Conservation (phyloP, 2,113 vertebrate genomes). For the Rana temporaria region DNA sequence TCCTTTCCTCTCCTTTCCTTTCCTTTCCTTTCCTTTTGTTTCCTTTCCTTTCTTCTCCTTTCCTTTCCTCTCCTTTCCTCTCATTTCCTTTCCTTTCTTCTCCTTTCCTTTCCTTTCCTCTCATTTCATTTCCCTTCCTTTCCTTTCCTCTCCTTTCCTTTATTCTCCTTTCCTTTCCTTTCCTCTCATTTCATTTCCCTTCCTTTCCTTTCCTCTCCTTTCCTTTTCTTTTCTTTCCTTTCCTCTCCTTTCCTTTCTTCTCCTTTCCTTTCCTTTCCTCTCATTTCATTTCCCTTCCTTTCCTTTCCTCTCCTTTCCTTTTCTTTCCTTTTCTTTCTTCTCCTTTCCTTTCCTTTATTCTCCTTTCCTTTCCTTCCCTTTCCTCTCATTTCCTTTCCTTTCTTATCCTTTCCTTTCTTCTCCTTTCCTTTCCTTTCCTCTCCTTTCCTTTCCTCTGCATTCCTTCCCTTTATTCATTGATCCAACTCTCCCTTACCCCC, state of each 20-base stretch:
- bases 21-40: not conserved
- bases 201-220: not conserved
- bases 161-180: not conserved
- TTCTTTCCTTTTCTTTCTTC: too few species aligned
- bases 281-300: not conserved
- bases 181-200: not conserved
- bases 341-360: too few species aligned
- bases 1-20: too few species aligned
- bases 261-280: not conserved
- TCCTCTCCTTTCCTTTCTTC: not conserved
- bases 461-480: too few species aligned
- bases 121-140: not conserved
- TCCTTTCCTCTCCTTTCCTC: not conserved
- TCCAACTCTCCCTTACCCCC: too few species aligned
- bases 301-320: too few species aligned
- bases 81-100: not conserved
- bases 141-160: not conserved
- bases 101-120: not conserved
- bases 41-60: not conserved
- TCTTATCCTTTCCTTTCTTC: too few species aligned
- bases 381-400: too few species aligned
- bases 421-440: too few species aligned
- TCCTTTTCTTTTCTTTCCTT: not conserved
- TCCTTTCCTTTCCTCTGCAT: too few species aligned
- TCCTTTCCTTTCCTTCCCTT: too few species aligned